phyloP scores from a whole-genome alignment of 1,140 invertebrate genomes.

The Rhizoglyphus robini region DNA sequence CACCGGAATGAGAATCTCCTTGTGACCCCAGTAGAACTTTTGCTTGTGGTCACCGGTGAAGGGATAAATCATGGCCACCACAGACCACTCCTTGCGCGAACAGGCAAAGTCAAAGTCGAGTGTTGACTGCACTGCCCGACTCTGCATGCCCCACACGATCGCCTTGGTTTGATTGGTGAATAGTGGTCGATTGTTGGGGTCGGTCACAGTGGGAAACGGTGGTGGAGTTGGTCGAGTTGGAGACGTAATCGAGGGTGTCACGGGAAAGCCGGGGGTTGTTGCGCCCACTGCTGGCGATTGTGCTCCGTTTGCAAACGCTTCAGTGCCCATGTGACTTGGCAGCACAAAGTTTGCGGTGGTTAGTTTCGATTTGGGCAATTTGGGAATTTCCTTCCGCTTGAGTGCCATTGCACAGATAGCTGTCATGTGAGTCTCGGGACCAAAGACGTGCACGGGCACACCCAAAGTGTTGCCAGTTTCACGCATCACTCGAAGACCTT shows the following conservation, averaged over 20 bases:
- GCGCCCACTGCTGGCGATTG: background rate
- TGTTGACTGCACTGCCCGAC: constrained; percentile 91
- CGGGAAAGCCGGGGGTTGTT: constrained; percentile 23
- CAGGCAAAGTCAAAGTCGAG: constrained; percentile 99
- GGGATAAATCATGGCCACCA: constrained; percentile 94
- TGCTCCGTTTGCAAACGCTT: background rate
- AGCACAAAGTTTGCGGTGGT: constrained; percentile 85
- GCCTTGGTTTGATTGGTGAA: constrained; percentile 55
- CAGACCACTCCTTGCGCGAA: constrained; percentile 57
- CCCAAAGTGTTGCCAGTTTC: constrained; percentile 64
- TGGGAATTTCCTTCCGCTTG: constrained; percentile 72
- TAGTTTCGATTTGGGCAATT: constrained; percentile 46
- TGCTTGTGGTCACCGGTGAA: constrained; percentile 98
- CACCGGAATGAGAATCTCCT: constrained; percentile 86
- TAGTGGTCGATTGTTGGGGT: constrained; percentile 12
- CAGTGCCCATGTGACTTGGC: constrained; percentile 51
- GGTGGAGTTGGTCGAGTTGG: background rate
- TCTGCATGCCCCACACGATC: constrained; percentile 99
- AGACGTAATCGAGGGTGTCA: constrained; percentile 23
- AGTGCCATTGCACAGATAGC: constrained; percentile 95
- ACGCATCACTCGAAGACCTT: constrained; percentile 57
- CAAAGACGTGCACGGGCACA: constrained; percentile 87
- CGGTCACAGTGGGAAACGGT: constrained; percentile 1
- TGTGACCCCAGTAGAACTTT: constrained; percentile 99
- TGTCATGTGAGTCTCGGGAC: constrained; percentile 99